phyloP scores from a whole-genome alignment of 2,888 invertebrate species.

The Drosophila merina region DNA sequence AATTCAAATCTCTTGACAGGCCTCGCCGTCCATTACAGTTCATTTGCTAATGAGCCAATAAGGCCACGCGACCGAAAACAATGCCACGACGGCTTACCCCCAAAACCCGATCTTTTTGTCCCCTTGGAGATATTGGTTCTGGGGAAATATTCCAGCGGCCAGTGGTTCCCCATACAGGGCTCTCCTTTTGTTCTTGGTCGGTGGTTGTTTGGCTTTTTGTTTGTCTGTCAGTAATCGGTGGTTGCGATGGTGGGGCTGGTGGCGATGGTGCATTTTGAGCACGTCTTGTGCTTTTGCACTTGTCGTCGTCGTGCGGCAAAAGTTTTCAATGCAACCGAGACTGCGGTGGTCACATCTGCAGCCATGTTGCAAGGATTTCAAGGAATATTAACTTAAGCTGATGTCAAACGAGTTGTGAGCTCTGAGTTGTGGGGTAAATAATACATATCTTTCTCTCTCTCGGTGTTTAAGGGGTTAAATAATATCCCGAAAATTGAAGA shows the following conservation, averaged over 20 bases:
- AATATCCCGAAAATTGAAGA: not conserved
- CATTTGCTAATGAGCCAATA: constrained; percentile 76
- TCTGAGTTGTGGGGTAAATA: not conserved
- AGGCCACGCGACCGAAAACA: constrained; percentile 46
- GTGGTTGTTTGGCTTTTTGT: constrained; percentile 11
- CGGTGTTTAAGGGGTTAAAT: not conserved
- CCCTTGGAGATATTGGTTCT: constrained; percentile 8
- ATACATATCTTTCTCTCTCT: too few species aligned
- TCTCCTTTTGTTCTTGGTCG: not conserved
- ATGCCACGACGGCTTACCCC: constrained; percentile 22
- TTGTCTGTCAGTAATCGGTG: constrained; percentile 1
- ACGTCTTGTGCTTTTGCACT: constrained; percentile 14
- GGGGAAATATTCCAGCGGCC: constrained; percentile 4
- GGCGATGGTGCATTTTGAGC: constrained; percentile 15
- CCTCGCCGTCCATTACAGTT: constrained; percentile 65
- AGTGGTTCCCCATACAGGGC: not conserved
- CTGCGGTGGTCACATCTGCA: constrained; percentile 31
- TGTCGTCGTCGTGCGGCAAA: constrained; percentile 3
- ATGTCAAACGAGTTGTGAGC: constrained; percentile 8
- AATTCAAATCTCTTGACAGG: constrained; percentile 58
- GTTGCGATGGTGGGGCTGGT: not conserved
- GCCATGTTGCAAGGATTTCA: constrained; percentile 12
- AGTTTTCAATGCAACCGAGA: constrained; percentile 1
- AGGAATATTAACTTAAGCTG: constrained; percentile 22
- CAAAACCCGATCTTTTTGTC: constrained; percentile 3